These are phyloP conservation scores for Macquaria ambigua DNA, from an alignment of 2,113 vertebrate species.

Conservation along the genomic window DNA sequence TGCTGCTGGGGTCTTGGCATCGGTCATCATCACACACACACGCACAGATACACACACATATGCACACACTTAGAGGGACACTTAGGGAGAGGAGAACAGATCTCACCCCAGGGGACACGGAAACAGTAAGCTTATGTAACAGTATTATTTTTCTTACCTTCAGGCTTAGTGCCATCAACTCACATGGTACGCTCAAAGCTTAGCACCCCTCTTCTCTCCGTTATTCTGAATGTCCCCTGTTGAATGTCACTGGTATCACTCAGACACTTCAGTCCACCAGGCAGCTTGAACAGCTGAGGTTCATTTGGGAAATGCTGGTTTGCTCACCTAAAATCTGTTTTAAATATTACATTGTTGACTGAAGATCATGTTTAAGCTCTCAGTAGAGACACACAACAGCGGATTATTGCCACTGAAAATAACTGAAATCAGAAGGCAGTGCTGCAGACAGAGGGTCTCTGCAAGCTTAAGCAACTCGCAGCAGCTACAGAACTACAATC, in stretches of 20 bases:
- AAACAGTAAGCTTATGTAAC: conserved; percentile 63
- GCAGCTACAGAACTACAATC: conserved; percentile 9
- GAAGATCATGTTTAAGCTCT: not conserved
- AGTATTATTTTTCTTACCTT: conserved; percentile 43
- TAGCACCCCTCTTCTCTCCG: conserved; percentile 20
- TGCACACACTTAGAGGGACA: conserved; percentile 53
- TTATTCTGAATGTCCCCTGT: conserved; percentile 18
- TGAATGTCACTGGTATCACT: conserved; percentile 57
- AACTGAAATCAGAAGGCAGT: not conserved
- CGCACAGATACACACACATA: conserved; percentile 41
- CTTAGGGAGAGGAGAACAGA: conserved; percentile 29
- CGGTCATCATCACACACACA: conserved; percentile 32
- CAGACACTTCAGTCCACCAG: conserved; percentile 1
- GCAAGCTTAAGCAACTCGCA: not conserved
- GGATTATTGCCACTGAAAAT: not conserved
- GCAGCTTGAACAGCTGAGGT: conserved; percentile 19
- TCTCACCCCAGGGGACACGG: conserved; percentile 15
- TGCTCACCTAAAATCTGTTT: not conserved
- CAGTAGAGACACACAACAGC: not conserved
- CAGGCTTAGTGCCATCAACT: conserved; percentile 40
- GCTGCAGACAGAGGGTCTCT: conserved; percentile 13
- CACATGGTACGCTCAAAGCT: conserved; percentile 35
- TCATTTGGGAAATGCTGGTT: not conserved
- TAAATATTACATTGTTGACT: conserved; percentile 10
- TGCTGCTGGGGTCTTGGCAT: conserved; percentile 44